Evolutionary conservation across 2,113 vertebrate species (phyloP), one percentile per base, ranked within the genome.

Genomic region (Beaufortia kweichowensis): DNA sequence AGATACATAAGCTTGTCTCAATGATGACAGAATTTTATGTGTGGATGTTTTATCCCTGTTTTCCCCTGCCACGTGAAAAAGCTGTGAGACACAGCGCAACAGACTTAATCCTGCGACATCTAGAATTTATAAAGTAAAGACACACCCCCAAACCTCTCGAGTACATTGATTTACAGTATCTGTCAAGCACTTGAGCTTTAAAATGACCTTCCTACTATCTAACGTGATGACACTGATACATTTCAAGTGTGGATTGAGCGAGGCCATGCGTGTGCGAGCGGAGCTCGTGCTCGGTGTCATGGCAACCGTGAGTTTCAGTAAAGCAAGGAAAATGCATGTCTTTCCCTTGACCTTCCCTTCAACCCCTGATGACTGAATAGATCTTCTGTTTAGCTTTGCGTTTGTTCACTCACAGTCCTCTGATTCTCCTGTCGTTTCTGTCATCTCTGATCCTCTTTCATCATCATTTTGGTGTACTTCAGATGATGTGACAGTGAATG

Each of bases 361-460:
- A 69, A 69, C 48, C 29, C 29, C n/a, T 56, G 33, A 70, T 24
- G 48, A 35, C 67, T 33, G 29, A 70, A 70, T 56, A 70, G 29
- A 55, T n/a, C 2, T 3, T 53, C 46, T 68, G 50, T 70, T 35
- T 21, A 0, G 1, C 48, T 53, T 2, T 1, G 11, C 1, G 4
- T 69, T 29, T 11, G 14, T 33, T 10, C 65, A 31, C 11, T 68
- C 65, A 68, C 19, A 29, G 24, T 17, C 7, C 39, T 66, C 65
- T 29, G 65, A 68, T 12, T 68, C 29, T 2, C 46, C 46, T 3
- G 2, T 10, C 17, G 24, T 48, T 67, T 19, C 28, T 69, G 28
- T 55, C 66, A 69, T 53, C 50, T 71, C 31, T 28, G 68, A n/a
- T n/a, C 31, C 21, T 55, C 29, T 50, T n/a, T 50, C 1, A n/a